phyloP scores from a whole-genome alignment of 1,140 invertebrate genomes.

The Drosophila tani region DNA sequence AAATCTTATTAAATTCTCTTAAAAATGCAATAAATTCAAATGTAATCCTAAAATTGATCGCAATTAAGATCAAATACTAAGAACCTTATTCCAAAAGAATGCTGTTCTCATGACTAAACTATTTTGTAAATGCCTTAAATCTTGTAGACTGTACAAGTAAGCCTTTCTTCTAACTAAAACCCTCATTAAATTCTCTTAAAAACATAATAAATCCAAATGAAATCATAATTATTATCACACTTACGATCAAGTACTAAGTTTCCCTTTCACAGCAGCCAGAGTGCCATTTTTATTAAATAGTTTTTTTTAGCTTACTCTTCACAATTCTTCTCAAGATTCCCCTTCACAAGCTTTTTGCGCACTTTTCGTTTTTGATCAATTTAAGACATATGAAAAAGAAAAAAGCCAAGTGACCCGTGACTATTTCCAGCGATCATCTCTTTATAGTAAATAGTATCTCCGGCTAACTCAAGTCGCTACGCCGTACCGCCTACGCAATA shows the following conservation, averaged over 20 bases:
- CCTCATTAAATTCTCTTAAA: too few species aligned
- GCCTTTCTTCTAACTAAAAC: background rate
- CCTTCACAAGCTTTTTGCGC: slow-evolving; percentile 12
- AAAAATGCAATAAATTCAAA: too few species aligned
- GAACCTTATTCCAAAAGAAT: background rate
- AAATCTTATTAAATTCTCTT: too few species aligned
- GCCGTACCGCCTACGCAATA: slow-evolving; percentile 18
- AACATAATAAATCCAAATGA: too few species aligned
- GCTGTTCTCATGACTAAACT: too few species aligned
- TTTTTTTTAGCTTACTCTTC: background rate
- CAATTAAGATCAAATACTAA: background rate
- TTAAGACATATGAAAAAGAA: background rate
- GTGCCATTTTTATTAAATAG: background rate
- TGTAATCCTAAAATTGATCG: background rate
- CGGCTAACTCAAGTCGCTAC: background rate
- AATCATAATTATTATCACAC: background rate
- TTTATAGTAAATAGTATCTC: slow-evolving; percentile 11
- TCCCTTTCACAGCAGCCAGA: background rate
- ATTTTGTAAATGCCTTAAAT: too few species aligned
- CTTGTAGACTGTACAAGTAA: background rate
- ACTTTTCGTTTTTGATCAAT: slow-evolving; percentile 18
- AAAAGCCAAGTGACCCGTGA: background rate
- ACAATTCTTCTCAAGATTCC: background rate
- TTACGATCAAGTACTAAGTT: background rate
- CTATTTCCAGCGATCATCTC: slow-evolving; percentile 12